These are phyloP conservation scores for Lichenostomus cassidix DNA, from an alignment of 2,113 vertebrate species.

Conservation along the genomic window DNA sequence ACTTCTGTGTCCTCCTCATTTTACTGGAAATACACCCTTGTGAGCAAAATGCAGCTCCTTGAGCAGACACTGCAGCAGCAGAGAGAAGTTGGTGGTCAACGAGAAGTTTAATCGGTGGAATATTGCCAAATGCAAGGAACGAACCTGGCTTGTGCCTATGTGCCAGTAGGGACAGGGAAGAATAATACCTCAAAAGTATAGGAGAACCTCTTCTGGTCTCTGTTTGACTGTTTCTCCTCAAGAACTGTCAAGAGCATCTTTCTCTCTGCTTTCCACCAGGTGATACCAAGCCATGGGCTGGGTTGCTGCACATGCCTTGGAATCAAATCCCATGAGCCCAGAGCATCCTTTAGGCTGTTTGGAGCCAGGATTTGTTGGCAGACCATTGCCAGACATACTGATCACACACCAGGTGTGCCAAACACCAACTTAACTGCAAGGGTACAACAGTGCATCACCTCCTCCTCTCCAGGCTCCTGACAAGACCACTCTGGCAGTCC, in stretches of 20 bases:
- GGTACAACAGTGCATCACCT: rapidly evolving
- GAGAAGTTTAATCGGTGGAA: not conserved
- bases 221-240: not conserved
- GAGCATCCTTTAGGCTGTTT: not conserved
- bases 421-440: not conserved
- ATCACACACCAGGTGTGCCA: not conserved
- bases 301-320: not conserved
- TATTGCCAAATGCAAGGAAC: not conserved
- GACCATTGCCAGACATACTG: not conserved
- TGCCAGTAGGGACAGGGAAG: not conserved
- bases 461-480: not conserved
- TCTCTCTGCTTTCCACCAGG: not conserved
- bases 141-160: not conserved
- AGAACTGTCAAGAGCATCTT: not conserved
- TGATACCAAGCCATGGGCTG: not conserved
- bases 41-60: not conserved
- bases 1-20: not conserved
- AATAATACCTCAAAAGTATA: not conserved
- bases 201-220: not conserved
- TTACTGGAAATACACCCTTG: not conserved
- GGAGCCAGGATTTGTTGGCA: not conserved
- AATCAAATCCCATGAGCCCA: not conserved
- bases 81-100: not conserved
- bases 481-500: not conserved
- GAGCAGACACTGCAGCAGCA: not conserved